These are phyloP conservation scores for Malacosoma neustria DNA, from an alignment of 2,888 invertebrate genomes.

Conservation along the genomic window DNA sequence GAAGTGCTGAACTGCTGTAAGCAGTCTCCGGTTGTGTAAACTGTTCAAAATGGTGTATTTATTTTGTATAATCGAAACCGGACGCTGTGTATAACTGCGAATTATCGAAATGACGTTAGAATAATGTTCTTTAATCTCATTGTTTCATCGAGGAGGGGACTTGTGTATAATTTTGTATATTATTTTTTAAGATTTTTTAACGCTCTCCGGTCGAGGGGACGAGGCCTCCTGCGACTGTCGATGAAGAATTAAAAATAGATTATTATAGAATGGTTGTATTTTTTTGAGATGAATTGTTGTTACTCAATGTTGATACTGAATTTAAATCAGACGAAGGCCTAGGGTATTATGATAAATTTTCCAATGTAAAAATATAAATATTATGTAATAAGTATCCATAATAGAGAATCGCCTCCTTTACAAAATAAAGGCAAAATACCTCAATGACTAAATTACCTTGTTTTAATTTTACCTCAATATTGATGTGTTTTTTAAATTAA, in stretches of 20 bases:
- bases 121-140: conserved; percentile 63
- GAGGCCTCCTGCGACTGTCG: conserved; percentile 42
- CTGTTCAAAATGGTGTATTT: conserved; percentile 63
- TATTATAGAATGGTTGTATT: conserved; percentile 66
- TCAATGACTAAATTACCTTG: conserved; percentile 58
- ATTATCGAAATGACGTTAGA: conserved; percentile 50
- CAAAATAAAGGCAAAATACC: conserved; percentile 70
- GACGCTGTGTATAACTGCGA: conserved; percentile 45
- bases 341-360: conserved; percentile 65
- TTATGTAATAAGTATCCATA: conserved; percentile 67
- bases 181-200: conserved; percentile 68
- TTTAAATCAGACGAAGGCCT: conserved; percentile 66
- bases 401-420: conserved; percentile 71
- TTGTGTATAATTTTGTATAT: conserved; percentile 75
- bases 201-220: conserved; percentile 37
- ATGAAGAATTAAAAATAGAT: conserved; percentile 49
- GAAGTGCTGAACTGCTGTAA: conserved; percentile 53
- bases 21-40: conserved; percentile 62
- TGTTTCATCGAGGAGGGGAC: conserved; percentile 46
- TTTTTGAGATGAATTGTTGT: conserved; percentile 61
- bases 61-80: conserved; percentile 60
- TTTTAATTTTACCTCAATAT: conserved; percentile 39
- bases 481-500: too few species aligned
- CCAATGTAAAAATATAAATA: conserved; percentile 74
- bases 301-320: conserved; percentile 63